Base-by-base conservation (phyloP, 1,140 invertebrate genomes). In the Parasteatoda tepidariorum region DNA sequence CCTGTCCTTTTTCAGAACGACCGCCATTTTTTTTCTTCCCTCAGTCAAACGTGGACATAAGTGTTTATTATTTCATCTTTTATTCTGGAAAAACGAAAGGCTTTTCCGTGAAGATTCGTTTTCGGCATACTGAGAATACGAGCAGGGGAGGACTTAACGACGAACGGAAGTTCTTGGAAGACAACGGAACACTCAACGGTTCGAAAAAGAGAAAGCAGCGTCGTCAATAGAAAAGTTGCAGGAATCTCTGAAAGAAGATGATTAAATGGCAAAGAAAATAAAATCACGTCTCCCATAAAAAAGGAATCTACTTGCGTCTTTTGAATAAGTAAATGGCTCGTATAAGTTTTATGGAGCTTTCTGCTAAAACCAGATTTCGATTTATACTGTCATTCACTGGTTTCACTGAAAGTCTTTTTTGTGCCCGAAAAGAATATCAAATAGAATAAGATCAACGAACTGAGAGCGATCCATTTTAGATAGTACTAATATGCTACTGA, bases 251-350 rank as follows among this genome's bases (percentile, higher is more conserved):
- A 66, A 59, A 34, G 34, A 7, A 18, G 24, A 24, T 4, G 55
- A 41, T 62, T 71, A 62, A 75, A 75, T 75, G 73, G 24, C 24
- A 57, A 24, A 75, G 26, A 55, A 62, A 75, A 75, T 75, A 75
- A 75, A 61, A 55, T 75, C 73, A 75, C 73, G 73, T 75, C 41
- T 30, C 28, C 38, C 73, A 75, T 75, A 75, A 75, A 75, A 22
- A n/a, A n/a, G n/a, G n/a, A n/a, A n/a, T n/a, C n/a, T n/a, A 48
- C 38, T 48, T 48, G 18, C 9, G 18, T 0, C 38, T 48, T 48
- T 18, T 9, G 38, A 48, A 48, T 48, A 48, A 48, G 18, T 48
- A 48, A 48, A 48, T 48, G 38, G 38, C 9, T 48, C 38, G 18
- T 48, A 48, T 18, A 48, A 48, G 18, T 48, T 48, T 48, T 48